Percentiles rank a stretch among this genome's conserved stretches.
Conservation (phyloP, 2,888 invertebrate genomes). For the Scaptomyza polygonia region DNA sequence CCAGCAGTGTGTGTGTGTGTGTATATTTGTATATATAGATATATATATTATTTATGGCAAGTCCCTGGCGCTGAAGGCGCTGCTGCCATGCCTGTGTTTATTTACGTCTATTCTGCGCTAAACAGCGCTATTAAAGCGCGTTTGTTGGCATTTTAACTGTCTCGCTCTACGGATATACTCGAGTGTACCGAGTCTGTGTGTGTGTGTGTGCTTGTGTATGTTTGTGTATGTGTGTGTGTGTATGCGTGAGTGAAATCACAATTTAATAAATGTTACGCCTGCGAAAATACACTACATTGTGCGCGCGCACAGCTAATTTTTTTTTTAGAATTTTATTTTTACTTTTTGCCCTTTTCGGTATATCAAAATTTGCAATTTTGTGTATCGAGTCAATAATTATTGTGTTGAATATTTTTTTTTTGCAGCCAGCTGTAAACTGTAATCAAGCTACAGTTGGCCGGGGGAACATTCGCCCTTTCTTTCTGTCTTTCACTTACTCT, state of each 20-base stretch:
- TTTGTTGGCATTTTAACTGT: slow-evolving; percentile 77
- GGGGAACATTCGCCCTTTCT: slow-evolving; percentile 6
- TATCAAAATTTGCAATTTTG: slow-evolving; percentile 39
- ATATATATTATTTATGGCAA: slow-evolving; percentile 57
- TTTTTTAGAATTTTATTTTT: slow-evolving; percentile 1
- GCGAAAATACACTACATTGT: slow-evolving; percentile 67
- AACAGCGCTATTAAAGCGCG: slow-evolving; percentile 77
- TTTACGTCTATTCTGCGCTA: slow-evolving; percentile 79
- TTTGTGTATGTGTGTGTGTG: slow-evolving; percentile 5
- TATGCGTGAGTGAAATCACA: slow-evolving; percentile 71
- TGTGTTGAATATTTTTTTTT: slow-evolving; percentile 58
- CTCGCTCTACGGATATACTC: slow-evolving; percentile 55
- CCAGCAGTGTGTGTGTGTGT: slow-evolving; percentile 5
- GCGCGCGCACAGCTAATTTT: slow-evolving; percentile 46
- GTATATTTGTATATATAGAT: too few relatives aligned
- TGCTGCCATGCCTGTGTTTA: slow-evolving; percentile 69
- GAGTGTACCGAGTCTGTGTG: slow-evolving; percentile 15
- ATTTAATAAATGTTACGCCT: slow-evolving; percentile 78
- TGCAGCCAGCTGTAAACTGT: slow-evolving; percentile 32
- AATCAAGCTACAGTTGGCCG: slow-evolving; percentile 57
- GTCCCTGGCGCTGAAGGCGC: slow-evolving; percentile 61
- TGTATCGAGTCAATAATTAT: slow-evolving; percentile 52
- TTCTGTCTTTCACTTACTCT: background rate
- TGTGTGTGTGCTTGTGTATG: slow-evolving; percentile 2
- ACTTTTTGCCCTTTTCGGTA: slow-evolving; percentile 6